A percentile compares a stretch with the other conserved stretches of the same genome.
Conservation (phyloP, 2,797 vertebrate species). For the Sebastes trivittatus region DNA sequence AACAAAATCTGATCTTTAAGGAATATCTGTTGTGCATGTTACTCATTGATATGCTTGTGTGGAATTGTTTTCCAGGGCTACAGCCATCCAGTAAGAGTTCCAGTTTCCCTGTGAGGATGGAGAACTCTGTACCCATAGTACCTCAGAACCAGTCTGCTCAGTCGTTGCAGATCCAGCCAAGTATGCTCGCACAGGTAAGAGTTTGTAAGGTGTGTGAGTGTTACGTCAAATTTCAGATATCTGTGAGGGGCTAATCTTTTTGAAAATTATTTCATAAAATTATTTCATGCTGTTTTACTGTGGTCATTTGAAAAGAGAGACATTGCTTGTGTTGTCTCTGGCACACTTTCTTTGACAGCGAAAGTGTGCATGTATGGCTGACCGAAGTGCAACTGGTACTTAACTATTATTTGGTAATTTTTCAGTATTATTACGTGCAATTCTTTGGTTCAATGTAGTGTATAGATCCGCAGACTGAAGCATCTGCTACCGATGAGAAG, state of each 20-base stretch:
- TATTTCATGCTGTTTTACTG: neutral
- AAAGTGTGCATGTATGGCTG: neutral
- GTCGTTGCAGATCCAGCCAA: slow-evolving; percentile 95
- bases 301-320: neutral
- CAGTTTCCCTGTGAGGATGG: slow-evolving; percentile 95
- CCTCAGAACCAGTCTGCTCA: slow-evolving; percentile 94
- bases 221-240: neutral
- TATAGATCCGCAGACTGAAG: neutral
- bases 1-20: neutral
- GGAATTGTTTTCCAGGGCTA: slow-evolving; percentile 80
- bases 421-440: neutral
- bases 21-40: neutral
- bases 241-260: neutral
- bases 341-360: neutral
- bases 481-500: neutral
- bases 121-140: slow-evolving; percentile 93
- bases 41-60: neutral
- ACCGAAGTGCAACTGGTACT: neutral
- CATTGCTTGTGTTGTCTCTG: neutral
- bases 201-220: neutral
- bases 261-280: neutral
- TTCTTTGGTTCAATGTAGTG: neutral
- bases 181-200: slow-evolving; percentile 96
- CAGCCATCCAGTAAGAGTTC: slow-evolving; percentile 93
- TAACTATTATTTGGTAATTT: neutral